Conservation (phyloP, 1,140 invertebrate species). For the Drosophila mojavensis region DNA sequence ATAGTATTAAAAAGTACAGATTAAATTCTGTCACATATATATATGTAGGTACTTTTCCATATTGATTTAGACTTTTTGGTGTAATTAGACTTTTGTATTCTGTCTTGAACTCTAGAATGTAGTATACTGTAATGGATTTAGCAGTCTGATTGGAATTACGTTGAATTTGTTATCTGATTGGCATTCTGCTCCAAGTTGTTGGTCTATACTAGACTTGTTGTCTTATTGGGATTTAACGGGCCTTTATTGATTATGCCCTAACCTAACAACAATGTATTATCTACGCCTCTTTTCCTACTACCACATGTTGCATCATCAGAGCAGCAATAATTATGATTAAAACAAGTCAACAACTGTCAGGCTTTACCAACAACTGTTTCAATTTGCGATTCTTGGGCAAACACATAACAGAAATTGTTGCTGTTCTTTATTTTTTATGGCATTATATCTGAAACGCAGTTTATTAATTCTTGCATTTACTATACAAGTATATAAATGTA, state of each 20-base stretch:
- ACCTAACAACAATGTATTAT: constrained; percentile 15
- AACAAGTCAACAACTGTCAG: not conserved
- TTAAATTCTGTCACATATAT: too few relatives aligned
- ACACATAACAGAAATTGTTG: constrained; percentile 36
- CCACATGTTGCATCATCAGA: constrained; percentile 25
- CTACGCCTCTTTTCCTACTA: not conserved
- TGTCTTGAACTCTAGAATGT: too few relatives aligned
- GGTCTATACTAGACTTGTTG: too few relatives aligned
- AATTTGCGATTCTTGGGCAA: constrained; percentile 40
- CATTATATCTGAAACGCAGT: constrained; percentile 43
- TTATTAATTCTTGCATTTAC: constrained; percentile 38
- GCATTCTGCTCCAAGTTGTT: too few relatives aligned
- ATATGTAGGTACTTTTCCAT: too few relatives aligned
- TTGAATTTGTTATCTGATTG: too few relatives aligned
- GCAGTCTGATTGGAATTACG: too few relatives aligned
- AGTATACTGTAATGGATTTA: too few relatives aligned
- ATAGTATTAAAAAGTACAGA: too few relatives aligned
- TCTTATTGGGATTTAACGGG: too few relatives aligned
- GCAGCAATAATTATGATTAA: not conserved
- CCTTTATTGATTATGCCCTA: not conserved
- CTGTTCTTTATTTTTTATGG: constrained; percentile 9
- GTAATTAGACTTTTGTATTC: too few relatives aligned
- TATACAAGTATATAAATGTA: not conserved
- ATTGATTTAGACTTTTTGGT: too few relatives aligned
- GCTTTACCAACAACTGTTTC: constrained; percentile 41